Conservation (phyloP, 2,113 vertebrate species). For the Terrapene triunguis region DNA sequence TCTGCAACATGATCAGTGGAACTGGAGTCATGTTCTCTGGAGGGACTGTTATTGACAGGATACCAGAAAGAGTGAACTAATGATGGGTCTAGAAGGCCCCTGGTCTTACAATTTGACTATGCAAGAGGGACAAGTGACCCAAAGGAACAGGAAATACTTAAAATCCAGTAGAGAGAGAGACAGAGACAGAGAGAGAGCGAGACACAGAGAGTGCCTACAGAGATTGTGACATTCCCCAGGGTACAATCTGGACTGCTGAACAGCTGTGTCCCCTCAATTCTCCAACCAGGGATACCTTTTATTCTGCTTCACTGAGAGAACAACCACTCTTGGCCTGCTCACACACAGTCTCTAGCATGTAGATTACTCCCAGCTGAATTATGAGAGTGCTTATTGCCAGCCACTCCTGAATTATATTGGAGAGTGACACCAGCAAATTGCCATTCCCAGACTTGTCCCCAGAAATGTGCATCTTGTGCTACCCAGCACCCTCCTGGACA, state of each 20-base stretch:
- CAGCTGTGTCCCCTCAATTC: neutral
- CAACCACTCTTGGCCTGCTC: neutral
- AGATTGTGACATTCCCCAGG: neutral
- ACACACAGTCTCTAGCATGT: neutral
- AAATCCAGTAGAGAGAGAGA: neutral
- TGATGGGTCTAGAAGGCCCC: neutral
- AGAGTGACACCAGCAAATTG: neutral
- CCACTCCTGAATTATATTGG: neutral
- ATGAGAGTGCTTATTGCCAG: neutral
- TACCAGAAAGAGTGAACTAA: neutral
- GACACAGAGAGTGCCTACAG: neutral
- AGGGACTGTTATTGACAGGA: neutral
- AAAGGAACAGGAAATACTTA: neutral
- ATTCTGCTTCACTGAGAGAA: neutral
- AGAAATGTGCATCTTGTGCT: neutral
- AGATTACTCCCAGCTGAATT: neutral
- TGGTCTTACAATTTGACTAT: neutral
- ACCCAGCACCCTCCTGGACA: neutral
- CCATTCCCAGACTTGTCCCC: neutral
- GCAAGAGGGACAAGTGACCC: neutral
- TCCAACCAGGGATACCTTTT: neutral
- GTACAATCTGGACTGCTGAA: neutral
- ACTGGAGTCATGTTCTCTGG: neutral
- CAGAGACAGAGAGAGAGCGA: neutral
- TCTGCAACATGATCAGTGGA: neutral